Evolutionary conservation across 2,888 invertebrate species (phyloP).

Genomic region (Chironomus riparius): DNA sequence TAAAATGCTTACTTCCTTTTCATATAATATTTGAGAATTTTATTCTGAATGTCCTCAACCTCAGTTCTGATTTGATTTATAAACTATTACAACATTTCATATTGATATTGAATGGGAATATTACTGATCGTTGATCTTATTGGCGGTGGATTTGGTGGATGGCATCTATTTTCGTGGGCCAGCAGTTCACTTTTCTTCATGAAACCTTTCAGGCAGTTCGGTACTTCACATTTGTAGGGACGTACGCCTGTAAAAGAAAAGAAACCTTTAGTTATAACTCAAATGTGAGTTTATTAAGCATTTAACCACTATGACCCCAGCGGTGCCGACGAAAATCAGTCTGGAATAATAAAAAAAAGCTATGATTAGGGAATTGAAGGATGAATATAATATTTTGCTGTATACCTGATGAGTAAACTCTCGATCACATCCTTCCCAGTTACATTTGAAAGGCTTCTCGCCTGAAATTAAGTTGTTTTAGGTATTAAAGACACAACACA

Average conservation of each 20-base stretch:
- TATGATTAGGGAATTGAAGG: not conserved
- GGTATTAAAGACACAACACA: no score
- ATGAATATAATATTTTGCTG: not conserved
- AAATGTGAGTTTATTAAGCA: no score
- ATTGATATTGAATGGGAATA: not conserved
- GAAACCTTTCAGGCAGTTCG: not conserved
- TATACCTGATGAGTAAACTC: not conserved
- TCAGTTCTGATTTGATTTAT: no score
- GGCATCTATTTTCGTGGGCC: not conserved
- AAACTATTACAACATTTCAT: not conserved
- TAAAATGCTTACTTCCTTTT: not conserved
- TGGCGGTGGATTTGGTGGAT: not conserved
- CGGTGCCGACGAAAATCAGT: not conserved
- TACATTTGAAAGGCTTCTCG: not conserved
- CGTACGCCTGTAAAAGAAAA: not conserved
- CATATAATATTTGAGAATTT: no score
- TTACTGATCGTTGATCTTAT: not conserved
- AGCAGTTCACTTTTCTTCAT: conserved; percentile 7
- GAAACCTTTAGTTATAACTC: no score
- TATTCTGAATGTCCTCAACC: no score
- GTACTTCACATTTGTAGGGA: not conserved
- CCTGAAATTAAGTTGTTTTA: not conserved
- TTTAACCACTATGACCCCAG: not conserved
- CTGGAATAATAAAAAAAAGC: not conserved
- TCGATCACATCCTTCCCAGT: not conserved